Conservation (phyloP, 2,113 vertebrate species). For the Ifrita kowaldi region DNA sequence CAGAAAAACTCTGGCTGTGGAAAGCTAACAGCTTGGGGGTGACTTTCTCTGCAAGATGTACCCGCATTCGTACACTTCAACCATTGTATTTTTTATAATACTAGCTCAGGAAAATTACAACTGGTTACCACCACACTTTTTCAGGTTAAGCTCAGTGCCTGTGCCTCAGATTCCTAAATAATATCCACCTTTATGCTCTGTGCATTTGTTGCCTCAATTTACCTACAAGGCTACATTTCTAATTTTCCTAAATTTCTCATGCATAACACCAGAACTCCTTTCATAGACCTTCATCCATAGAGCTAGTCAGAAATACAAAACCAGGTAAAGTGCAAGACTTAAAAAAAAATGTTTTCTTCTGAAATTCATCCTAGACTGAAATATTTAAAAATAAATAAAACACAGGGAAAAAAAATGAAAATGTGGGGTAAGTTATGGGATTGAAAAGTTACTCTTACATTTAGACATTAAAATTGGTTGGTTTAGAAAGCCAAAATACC, state of each 20-base stretch:
- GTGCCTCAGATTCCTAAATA: not conserved
- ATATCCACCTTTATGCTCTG: not conserved
- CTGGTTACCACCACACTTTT: not conserved
- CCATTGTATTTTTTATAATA: not conserved
- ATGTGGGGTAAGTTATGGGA: not conserved
- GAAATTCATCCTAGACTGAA: not conserved
- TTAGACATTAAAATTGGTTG: not conserved
- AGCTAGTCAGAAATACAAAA: not conserved
- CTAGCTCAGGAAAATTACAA: not conserved
- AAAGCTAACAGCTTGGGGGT: not conserved
- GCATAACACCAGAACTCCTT: not conserved
- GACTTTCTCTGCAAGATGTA: not conserved
- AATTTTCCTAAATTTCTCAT: not conserved
- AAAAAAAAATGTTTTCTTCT: not conserved
- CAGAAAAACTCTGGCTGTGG: not conserved
- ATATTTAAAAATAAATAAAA: not conserved
- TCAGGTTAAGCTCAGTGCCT: not conserved
- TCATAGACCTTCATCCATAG: not conserved
- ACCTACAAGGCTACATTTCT: not conserved
- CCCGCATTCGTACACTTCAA: not conserved
- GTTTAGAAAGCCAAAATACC: not conserved
- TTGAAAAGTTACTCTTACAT: not conserved
- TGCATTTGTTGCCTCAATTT: not conserved
- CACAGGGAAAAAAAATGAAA: not conserved
- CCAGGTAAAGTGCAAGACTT: not conserved